Base-by-base conservation (phyloP, 2,888 invertebrate genomes). In the Cephus pulcher region DNA sequence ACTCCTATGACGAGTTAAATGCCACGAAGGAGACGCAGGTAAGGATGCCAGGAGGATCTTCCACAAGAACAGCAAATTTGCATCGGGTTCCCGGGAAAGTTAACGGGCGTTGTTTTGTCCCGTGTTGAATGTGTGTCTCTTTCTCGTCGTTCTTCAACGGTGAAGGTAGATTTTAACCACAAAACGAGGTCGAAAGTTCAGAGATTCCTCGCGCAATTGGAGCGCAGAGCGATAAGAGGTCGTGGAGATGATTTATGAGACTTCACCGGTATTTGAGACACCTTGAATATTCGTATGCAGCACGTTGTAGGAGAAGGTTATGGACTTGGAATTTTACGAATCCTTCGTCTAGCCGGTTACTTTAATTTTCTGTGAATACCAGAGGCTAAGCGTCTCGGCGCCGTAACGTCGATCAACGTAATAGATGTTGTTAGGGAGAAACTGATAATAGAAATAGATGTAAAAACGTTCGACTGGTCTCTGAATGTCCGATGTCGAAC, bases 21-120 rank as follows among this genome's bases (percentile, higher is more conserved):
- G 86, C 86, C 35, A 88, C 91, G 73, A 90, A 89, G 81, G 91
- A 89, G 80, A 89, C 88, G n/a, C 90, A 90, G 88, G 91, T 91
- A 85, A 88, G 56, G 75, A 75, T 56, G 75, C 15, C 35, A 71
- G 33, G 35, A 74, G 11, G 37, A 30, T 34, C 34, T 34, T 71
- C 71, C 30, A 34, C 12, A 71, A 34, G 15, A 34, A 71, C 23
- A 34, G 34, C 2, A 74, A 73, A 71, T 37, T 34, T 56, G 40
- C 35, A 76, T 76, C 71, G 33, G 71, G 35, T 56, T 74, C 75
- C 75, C 74, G 76, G 34, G 75, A 76, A 74, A 70, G 76, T 79
- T 15, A 69, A 37, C 76, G 78, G 80, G 76, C 78, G 75, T 71
- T 76, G 74, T 76, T 69, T 78, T 77, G 76, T 73, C 34, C 30